Conservation (phyloP, 1,140 invertebrate species). For the Hycleus cichorii region DNA sequence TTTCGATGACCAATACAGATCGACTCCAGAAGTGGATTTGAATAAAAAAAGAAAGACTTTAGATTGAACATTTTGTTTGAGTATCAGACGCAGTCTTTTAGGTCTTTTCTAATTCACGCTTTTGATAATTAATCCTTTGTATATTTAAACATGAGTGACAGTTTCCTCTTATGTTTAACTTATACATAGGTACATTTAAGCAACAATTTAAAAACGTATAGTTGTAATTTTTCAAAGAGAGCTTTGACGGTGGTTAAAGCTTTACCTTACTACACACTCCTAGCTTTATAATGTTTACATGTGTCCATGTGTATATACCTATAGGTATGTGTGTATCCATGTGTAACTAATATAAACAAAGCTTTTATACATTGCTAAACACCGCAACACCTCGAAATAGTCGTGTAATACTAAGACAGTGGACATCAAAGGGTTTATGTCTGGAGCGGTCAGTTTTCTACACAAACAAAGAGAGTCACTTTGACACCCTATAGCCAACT, state of each 20-base stretch:
- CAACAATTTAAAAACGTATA: neutral
- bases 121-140: no score
- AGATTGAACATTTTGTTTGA: no score
- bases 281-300: conserved; percentile 15
- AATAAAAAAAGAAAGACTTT: no score
- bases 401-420: conserved; percentile 39
- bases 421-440: conserved; percentile 38
- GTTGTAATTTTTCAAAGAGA: conserved; percentile 8
- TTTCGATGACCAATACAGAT: conserved; percentile 27
- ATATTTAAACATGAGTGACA: conserved; percentile 11
- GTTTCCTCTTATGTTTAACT: conserved; percentile 18
- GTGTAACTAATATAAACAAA: conserved; percentile 21
- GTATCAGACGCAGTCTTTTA: no score
- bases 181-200: conserved; percentile 5
- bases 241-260: neutral
- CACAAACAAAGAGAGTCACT: conserved; percentile 31
- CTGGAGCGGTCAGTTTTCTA: conserved; percentile 34
- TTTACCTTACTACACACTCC: conserved; percentile 6
- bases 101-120: no score
- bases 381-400: conserved; percentile 38
- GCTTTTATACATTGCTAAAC: conserved; percentile 37
- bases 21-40: no score
- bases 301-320: neutral
- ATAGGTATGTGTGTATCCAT: conserved; percentile 5
- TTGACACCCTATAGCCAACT: conserved; percentile 37